Evolutionary conservation across 53 echinoderm and acorn worm genomes (phyloP), one percentile per base, ranked within the genome.

Genomic region (Holothuria leucospilota): DNA sequence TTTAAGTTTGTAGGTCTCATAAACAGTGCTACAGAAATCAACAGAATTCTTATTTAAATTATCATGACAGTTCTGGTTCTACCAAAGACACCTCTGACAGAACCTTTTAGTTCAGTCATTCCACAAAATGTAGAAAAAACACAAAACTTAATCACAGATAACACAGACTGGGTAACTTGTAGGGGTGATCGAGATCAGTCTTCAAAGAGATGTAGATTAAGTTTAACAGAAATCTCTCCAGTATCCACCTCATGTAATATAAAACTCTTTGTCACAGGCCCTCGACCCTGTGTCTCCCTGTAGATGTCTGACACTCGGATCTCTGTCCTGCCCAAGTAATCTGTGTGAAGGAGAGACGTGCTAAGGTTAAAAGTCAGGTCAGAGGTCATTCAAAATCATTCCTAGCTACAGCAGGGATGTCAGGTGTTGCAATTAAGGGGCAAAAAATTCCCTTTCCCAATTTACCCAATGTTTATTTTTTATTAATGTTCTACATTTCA

Each of bases 321-420:
- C 73, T 97, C 97, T 18, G 97, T 97, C 18, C 97, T 66, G 21
- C 97, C 97, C n/a, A 97, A 86, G 86, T 95, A 97, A 62, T 97
- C 97, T 97, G 88, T 11, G 42, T 25, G 59, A 78, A 34, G 39
- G 59, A 88, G 27, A 0, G 11, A 81, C 2, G 10, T 73, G 12
- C 39, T 6, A 21, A 67, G 34, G 25, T 15, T 34, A 49, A 74
- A 41, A 18, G 56, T 56, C 56, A 56, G 18, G 56, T 56, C 18
- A 16, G 15, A 56, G 18, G 16, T 56, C 18, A 18, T 56, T 56
- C 56, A 15, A 56, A 16, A 10, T 56, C 18, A 72, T 56, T 56
- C 18, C 0, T 15, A 16, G 56, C 56, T 16, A 56, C 15, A 56
- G 4, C 8, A 34, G 21, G 38, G 30, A 72, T 27, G 11, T 8